Conservation (phyloP, 1,140 invertebrate species). For the Zaprionus gabonicus region DNA sequence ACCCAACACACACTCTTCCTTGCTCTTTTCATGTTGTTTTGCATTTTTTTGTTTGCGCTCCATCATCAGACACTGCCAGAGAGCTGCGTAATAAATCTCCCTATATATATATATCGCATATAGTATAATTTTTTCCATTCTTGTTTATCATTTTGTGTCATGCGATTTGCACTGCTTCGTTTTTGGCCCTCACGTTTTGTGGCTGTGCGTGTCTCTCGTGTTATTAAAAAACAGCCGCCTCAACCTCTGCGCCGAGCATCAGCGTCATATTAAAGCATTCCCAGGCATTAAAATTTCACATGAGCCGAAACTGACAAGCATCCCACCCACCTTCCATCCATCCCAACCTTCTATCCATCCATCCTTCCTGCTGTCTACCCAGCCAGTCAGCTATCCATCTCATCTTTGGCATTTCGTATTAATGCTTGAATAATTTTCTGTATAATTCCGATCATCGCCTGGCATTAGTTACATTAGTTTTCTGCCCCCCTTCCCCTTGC, state of each 20-base stretch:
- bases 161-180: conserved; percentile 65
- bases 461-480: conserved; percentile 75
- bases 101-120: conserved; percentile 31
- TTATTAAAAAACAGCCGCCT: conserved; percentile 68
- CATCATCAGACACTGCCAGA: conserved; percentile 67
- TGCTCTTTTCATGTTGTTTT: conserved; percentile 62
- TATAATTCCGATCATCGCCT: conserved; percentile 66
- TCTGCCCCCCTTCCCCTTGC: conserved; percentile 17
- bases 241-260: conserved; percentile 1
- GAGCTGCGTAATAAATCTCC: conserved; percentile 80
- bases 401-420: conserved; percentile 77
- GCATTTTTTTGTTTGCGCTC: conserved; percentile 77
- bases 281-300: conserved; percentile 81
- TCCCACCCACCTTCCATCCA: conserved; percentile 36
- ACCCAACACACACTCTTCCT: conserved; percentile 41
- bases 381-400: conserved; percentile 68
- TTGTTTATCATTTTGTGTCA: conserved; percentile 82
- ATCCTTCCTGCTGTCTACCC: conserved; percentile 34
- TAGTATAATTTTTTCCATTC: conserved; percentile 56
- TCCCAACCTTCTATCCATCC: conserved; percentile 30
- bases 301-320: conserved; percentile 57
- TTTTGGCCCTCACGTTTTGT: conserved; percentile 35
- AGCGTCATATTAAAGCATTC: conserved; percentile 79
- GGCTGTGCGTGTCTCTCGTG: conserved; percentile 57
- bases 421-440: conserved; percentile 77